Base-by-base conservation (phyloP, 2,113 vertebrate genomes). In the Menidia beryllina region DNA sequence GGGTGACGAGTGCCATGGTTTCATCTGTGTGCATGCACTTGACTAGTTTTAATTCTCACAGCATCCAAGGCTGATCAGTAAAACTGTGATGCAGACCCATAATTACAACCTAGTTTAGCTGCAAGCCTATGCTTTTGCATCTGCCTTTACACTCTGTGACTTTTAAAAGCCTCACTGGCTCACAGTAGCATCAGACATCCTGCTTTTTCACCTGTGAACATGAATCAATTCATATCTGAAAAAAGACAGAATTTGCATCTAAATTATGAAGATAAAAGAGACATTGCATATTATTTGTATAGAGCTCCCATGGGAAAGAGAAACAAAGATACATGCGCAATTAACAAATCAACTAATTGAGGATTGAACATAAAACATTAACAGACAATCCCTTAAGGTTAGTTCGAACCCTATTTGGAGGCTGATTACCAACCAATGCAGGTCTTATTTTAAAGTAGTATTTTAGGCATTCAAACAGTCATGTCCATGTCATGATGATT, bases 51-150 rank as follows among this genome's bases (percentile, higher is more conserved):
- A 23, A 83, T 80, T 79, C 59, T 75, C 64, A 83, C 59, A 86
- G 79, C 54, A 58, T 50, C 49, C 53, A 45, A 50, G 48, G 14
- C 34, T 8, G 43, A 74, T 85, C 75, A 79, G 11, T 61, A 53
- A 64, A 84, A 39, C 72, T 14, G 45, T 20, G 41, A 66, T 55
- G 63, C 38, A 83, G 61, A 39, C 38, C 41, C 39, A 24, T 87
- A 86, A 91, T 85, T 90, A 83, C 80, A 91, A 78, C 19, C 56
- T 17, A n/a, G 41, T 57, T 36, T 45, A 75, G 63, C 85, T 53
- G 49, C 67, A 69, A 75, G 77, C 26, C 54, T 11, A 4, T 13
- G 4, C 48, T 57, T n/a, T 58, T n/a, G 61, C 19, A 51, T 51
- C 54, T 80, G 80, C 36, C 23, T 55, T 54, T 57, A 58, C 74